Percentiles rank a stretch among this genome's conserved stretches.
Evolutionary conservation across 2,888 invertebrate genomes (phyloP).

Genomic region (Rhingia campestris): DNA sequence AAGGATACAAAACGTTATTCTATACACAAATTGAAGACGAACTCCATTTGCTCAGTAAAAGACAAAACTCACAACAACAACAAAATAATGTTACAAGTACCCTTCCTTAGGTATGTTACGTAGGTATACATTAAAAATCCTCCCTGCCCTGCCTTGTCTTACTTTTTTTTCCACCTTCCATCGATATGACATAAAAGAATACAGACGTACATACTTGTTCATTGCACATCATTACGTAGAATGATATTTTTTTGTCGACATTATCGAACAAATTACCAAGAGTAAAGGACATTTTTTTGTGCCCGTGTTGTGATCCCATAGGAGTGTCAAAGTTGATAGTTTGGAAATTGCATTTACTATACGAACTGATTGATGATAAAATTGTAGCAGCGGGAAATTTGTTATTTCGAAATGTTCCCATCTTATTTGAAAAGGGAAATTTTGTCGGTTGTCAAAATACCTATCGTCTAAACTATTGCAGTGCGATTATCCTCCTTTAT

Average conservation of each 20-base stretch:
- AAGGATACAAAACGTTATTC: conserved; percentile 13
- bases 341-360: conserved; percentile 4
- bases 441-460: too few species aligned
- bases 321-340: conserved; percentile 28
- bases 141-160: not conserved
- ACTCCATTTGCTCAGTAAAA: conserved; percentile 63
- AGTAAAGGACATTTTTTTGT: conserved; percentile 19
- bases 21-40: conserved; percentile 49
- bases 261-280: conserved; percentile 31
- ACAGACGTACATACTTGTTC: conserved; percentile 24
- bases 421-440: too few species aligned
- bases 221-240: conserved; percentile 42
- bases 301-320: conserved; percentile 1
- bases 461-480: too few species aligned
- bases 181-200: conserved; percentile 20
- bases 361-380: not conserved
- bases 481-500: too few species aligned
- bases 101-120: conserved; percentile 26
- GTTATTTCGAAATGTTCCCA: too few species aligned
- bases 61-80: conserved; percentile 17
- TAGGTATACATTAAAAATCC: conserved; percentile 43
- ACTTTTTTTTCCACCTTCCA: not conserved
- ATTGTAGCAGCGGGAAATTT: not conserved
- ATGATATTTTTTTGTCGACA: conserved; percentile 14
- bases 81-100: conserved; percentile 31